These are phyloP conservation scores for Alectoris magna DNA, from an alignment of 2,797 vertebrate genomes.

Conservation along the genomic window DNA sequence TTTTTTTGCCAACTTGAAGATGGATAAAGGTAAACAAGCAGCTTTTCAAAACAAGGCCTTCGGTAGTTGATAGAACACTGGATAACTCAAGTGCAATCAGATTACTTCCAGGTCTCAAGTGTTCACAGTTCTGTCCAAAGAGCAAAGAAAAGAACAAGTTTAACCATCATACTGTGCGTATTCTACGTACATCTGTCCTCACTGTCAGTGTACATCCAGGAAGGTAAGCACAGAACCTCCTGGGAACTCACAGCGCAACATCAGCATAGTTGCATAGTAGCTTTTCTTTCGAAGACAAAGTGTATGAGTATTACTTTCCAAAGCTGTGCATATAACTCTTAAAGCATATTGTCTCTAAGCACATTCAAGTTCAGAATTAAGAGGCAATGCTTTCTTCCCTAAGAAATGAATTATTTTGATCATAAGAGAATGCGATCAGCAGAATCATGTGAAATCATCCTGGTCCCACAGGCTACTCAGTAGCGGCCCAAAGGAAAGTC, in stretches of 20 bases:
- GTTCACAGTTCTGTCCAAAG: conserved; percentile 77
- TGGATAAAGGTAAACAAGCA: conserved; percentile 68
- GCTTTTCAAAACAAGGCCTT: conserved; percentile 76
- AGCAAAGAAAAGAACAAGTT: conserved; percentile 61
- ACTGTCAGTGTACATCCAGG: neutral
- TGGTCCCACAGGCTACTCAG: neutral
- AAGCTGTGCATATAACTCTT: neutral
- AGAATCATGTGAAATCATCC: neutral
- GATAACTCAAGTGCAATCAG: conserved; percentile 81
- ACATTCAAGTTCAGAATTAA: neutral
- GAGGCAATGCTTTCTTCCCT: neutral
- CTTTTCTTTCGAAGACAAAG: neutral
- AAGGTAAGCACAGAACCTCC: neutral
- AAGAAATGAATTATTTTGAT: neutral
- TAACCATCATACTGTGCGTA: neutral
- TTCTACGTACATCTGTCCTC: neutral
- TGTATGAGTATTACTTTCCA: neutral
- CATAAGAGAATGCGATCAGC: neutral
- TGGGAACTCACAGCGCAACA: neutral
- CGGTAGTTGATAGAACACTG: conserved; percentile 80
- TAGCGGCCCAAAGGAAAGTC: neutral
- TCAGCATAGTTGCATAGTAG: neutral
- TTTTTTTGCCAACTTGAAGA: conserved; percentile 52
- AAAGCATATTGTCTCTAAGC: neutral
- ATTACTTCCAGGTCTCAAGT: conserved; percentile 55